A percentile compares a stretch with the other conserved stretches of the same genome.
These are phyloP conservation scores for Allolobophora icterica DNA, from an alignment of 2,888 invertebrate species.

Conservation along the genomic window DNA sequence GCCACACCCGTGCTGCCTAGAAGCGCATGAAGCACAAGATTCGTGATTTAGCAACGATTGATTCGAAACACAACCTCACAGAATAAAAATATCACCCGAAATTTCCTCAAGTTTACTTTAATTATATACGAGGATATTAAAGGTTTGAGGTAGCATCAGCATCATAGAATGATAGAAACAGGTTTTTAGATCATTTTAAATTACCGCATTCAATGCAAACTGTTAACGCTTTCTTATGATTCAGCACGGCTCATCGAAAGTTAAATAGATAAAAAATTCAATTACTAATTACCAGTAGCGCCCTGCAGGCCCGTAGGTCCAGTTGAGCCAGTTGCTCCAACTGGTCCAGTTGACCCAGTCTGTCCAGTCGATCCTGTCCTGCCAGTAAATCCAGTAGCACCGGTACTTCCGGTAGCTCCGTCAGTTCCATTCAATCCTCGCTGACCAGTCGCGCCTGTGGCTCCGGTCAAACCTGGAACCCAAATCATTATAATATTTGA, in stretches of 20 bases:
- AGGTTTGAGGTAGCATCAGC: too few relatives aligned
- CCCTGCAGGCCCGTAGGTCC: not conserved
- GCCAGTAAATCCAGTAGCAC: conserved; percentile 9
- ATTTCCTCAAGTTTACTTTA: too few relatives aligned
- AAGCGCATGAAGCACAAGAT: not conserved
- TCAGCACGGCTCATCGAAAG: not conserved
- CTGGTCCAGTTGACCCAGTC: conserved; percentile 25
- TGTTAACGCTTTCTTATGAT: not conserved
- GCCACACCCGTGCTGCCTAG: not conserved
- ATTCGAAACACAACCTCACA: not conserved
- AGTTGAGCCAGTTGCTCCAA: conserved; percentile 20
- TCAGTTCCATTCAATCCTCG: conserved; percentile 26
- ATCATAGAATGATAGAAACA: too few relatives aligned
- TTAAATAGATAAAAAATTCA: not conserved
- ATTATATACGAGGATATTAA: too few relatives aligned
- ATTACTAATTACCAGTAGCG: conserved; percentile 6
- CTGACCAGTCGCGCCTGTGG: conserved; percentile 25
- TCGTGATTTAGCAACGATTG: not conserved
- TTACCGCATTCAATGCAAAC: too few relatives aligned
- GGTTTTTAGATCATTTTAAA: too few relatives aligned
- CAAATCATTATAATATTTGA: not conserved
- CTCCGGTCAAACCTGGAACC: conserved; percentile 27
- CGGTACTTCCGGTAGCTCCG: conserved; percentile 28
- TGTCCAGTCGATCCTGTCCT: conserved; percentile 31
- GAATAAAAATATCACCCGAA: not conserved